Conservation (phyloP, 2,113 vertebrate species). For the Alectura lathami region DNA sequence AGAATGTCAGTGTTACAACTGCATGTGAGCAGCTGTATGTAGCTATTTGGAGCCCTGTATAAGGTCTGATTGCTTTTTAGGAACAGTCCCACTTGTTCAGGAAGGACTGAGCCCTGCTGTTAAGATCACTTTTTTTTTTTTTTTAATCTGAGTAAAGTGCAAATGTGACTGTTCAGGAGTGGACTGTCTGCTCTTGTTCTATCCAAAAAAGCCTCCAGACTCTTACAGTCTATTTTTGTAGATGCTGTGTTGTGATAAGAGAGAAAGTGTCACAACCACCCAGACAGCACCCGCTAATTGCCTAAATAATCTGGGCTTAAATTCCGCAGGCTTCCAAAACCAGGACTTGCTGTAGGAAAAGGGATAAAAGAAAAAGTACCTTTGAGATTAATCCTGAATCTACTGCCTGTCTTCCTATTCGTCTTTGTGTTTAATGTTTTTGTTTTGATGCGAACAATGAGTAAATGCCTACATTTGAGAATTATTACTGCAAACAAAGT, state of each 20-base stretch:
- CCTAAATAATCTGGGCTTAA: slow-evolving; percentile 20
- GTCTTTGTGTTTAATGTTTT: background rate
- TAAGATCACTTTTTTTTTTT: too few relatives aligned
- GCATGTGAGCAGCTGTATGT: background rate
- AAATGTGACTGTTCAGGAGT: background rate
- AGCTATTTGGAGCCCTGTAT: background rate
- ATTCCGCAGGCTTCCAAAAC: background rate
- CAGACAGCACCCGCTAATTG: slow-evolving; percentile 35
- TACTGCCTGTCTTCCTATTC: background rate
- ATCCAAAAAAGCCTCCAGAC: background rate
- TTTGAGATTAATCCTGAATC: background rate
- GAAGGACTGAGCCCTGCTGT: background rate
- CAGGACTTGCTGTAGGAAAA: background rate
- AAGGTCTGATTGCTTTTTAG: background rate
- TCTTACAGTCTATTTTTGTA: slow-evolving; percentile 16
- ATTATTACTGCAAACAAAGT: background rate
- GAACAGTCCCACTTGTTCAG: background rate
- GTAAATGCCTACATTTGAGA: background rate
- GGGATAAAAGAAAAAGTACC: background rate
- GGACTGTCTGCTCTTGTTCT: background rate
- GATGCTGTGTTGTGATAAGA: background rate
- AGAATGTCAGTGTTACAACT: background rate
- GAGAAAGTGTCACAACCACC: slow-evolving; percentile 9
- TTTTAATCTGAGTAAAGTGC: background rate
- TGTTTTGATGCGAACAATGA: background rate